Base-by-base conservation (phyloP, 2,113 vertebrate species). In the Scomber colias region DNA sequence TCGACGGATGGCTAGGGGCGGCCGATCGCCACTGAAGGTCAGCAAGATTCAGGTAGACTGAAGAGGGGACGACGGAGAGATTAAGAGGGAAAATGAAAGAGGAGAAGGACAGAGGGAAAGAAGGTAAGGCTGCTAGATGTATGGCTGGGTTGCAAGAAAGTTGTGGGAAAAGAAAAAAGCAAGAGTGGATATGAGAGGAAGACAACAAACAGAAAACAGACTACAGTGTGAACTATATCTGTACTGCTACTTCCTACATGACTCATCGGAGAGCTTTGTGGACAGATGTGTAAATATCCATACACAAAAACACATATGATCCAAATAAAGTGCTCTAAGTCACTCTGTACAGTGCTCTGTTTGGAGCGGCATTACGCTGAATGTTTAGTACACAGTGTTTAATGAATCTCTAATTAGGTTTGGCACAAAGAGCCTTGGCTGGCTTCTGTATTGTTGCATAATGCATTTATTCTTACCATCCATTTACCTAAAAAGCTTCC, bases 11-110 rank as follows among this genome's bases (percentile, higher is more conserved):
- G 74, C 77, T 67, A 79, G 15, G 31, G 62, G 19, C 72, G 55
- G 83, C 83, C 81, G 75, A 64, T 80, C 21, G 51, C 49, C 76
- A 75, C 70, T 73, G 48, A 73, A 54, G 84, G 90, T 95, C 92
- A 94, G 81, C 83, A 89, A 16, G 17, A 66, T 61, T 77, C 80
- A 73, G 59, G 68, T 8, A 51, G 48, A 79, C 93, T 94, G 67
- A 19, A 76, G 40, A 30, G 53, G 57, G 27, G 30, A 63, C 30
- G 44, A 46, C 27, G 57, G 16, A 57, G 27, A 24, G 40, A 59
- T 59, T 53, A 57, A n/a, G 19, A 63, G 11, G 15, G 11, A 12
- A 56, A 40, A n/a, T 13, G n/a, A 27, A 21, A 24, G 7, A 21
- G 21, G 12, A 71, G 11, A 16, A 14, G 14, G 21, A 50, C 10